These are phyloP conservation scores for Ichneumoninae sp. DNA, from an alignment of 2,888 invertebrate genomes.

Conservation along the genomic window DNA sequence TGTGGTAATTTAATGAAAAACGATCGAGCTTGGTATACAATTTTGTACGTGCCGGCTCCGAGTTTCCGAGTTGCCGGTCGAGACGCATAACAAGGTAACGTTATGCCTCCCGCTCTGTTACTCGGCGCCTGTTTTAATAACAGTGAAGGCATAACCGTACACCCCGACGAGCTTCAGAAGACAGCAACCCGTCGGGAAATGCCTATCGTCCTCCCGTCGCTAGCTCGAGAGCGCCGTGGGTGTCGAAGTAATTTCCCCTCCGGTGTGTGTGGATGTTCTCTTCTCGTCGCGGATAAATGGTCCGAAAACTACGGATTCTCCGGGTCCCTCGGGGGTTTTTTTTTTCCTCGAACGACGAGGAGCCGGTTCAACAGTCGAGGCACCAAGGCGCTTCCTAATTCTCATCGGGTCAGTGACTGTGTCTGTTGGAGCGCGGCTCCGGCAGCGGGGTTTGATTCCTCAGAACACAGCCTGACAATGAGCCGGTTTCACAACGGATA, in stretches of 20 bases:
- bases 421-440: conserved; percentile 62
- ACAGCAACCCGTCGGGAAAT: conserved; percentile 15
- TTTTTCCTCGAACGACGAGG: conserved; percentile 13
- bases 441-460: conserved; percentile 67
- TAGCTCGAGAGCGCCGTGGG: background rate
- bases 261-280: background rate
- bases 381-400: conserved; percentile 70
- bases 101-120: conserved; percentile 1
- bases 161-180: conserved; percentile 18
- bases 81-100: conserved; percentile 1
- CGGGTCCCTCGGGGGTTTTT: background rate
- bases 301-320: conserved; percentile 41
- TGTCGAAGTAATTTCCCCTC: conserved; percentile 13
- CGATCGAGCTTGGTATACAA: background rate
- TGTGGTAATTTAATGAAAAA: background rate
- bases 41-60: background rate
- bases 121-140: conserved; percentile 10
- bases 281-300: conserved; percentile 9
- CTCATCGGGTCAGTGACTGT: conserved; percentile 75
- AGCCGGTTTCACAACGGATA: conserved; percentile 60
- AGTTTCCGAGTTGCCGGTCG: conserved; percentile 2
- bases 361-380: conserved; percentile 39
- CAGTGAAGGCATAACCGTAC: background rate
- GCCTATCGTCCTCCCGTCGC: background rate
- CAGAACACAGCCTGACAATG: conserved; percentile 29